Evolutionary conservation across 2,797 vertebrate species (phyloP), one percentile per base, ranked within the genome.

Genomic region (Myoxocephalus aenaeus): DNA sequence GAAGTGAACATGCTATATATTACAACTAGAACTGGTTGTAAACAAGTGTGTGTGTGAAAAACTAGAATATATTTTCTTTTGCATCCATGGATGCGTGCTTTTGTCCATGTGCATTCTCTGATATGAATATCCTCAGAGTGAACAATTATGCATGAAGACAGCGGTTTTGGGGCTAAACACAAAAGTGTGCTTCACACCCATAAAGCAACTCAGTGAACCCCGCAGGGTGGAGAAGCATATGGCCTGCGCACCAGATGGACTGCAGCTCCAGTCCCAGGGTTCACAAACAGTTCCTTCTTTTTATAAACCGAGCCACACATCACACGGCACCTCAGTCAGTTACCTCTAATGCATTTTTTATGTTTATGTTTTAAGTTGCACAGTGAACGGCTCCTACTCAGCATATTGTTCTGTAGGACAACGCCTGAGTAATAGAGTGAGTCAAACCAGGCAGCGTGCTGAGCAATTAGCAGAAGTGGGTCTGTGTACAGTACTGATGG

Each of bases 391-490:
- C 67, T 67, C 14, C 62, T 15, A 29, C 70, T 79, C 50, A 50
- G 67, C 46, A 27, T 66, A 56, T 70, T 56, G 27, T 20, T 6
- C 54, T 58, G 13, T 42, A 50, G 46, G 64, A 65, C 51, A 57
- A 56, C 46, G 1, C 25, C 18, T 65, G 71, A 82, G 74, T 76
- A 63, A 79, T 80, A 74, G 79, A 29, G 13, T 40, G 63, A 65
- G 77, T 80, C 75, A 62, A 22, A 57, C 1, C 61, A 34, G 64
- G 46, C 29, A 27, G 36, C 27, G 48, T 29, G 72, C 63, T 57
- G 62, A 84, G 83, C 82, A 85, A 72, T 87, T 82, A 65, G 72
- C 40, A 72, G 40, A 42, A 53, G 69, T 56, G 59, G 11, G 4
- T 68, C 34, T 72, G 27, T 53, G 32, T 53, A 72, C 20, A 53